These are phyloP conservation scores for Pocillopora grandis DNA, from an alignment of 92 coral and sea anemone genomes.

Conservation along the genomic window DNA sequence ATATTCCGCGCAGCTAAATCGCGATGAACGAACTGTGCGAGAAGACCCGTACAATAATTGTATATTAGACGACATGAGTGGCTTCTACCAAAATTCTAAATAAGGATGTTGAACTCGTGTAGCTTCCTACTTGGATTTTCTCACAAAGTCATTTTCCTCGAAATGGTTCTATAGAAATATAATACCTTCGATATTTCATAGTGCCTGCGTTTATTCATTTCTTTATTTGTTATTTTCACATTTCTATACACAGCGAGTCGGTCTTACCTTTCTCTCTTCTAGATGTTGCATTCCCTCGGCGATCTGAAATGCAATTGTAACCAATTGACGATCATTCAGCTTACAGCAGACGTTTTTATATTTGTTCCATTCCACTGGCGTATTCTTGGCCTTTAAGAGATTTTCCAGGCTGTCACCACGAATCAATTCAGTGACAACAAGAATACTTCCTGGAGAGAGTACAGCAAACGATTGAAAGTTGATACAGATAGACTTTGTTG, in stretches of 20 bases:
- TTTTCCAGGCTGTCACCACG: constrained; percentile 6
- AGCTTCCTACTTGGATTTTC: no score
- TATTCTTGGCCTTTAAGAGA: constrained; percentile 1
- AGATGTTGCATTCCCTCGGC: constrained; percentile 32
- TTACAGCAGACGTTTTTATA: constrained; percentile 10
- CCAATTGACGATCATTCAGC: constrained; percentile 20
- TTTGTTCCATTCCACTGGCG: background rate
- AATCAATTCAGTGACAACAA: constrained; percentile 25
- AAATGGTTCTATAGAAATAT: no score
- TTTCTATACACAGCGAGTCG: no score
- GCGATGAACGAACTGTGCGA: constrained; percentile 17
- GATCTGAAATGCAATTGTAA: constrained; percentile 14
- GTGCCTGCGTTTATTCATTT: no score
- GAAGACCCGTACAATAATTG: background rate
- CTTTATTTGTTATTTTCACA: no score
- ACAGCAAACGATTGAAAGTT: no score
- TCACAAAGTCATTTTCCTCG: no score
- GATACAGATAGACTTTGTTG: no score
- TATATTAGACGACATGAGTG: no score
- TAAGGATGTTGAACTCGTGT: no score
- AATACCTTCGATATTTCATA: no score
- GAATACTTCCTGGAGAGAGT: background rate
- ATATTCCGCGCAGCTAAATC: constrained; percentile 35
- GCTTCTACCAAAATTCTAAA: no score
- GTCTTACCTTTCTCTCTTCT: constrained; percentile 16